Conservation (phyloP, 2,888 invertebrate genomes). For the Troglohyphantes excavatus region DNA sequence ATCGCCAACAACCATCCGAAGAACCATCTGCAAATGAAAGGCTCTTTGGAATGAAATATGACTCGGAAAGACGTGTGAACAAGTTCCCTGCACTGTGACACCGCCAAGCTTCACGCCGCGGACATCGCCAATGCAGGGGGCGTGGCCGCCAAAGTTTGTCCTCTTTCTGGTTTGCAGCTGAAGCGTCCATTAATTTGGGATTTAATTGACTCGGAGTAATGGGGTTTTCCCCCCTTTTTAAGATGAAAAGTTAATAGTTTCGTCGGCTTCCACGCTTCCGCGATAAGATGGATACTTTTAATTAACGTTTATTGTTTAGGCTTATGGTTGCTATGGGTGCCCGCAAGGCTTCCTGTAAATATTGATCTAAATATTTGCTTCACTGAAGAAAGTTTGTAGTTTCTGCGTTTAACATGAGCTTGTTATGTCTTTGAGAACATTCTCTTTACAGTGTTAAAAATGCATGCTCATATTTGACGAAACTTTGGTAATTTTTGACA, state of each 20-base stretch:
- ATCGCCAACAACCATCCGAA: not conserved
- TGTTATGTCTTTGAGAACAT: no score
- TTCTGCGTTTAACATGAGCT: no score
- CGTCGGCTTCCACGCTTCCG: conserved; percentile 24
- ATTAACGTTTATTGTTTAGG: conserved; percentile 19
- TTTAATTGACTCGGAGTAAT: conserved; percentile 67
- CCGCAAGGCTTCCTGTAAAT: not conserved
- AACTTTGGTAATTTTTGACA: no score
- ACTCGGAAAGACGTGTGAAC: conserved; percentile 10
- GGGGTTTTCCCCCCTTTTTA: conserved; percentile 6
- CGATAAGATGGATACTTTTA: conserved; percentile 33
- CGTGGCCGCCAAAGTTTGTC: conserved; percentile 26
- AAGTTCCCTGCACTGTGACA: not conserved
- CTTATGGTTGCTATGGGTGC: not conserved
- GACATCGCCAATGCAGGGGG: not conserved
- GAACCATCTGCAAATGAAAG: conserved; percentile 29
- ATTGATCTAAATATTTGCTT: not conserved
- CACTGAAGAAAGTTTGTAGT: not conserved
- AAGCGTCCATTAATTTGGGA: conserved; percentile 47
- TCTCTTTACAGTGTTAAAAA: no score
- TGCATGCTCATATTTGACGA: no score
- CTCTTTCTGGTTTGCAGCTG: conserved; percentile 43
- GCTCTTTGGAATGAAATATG: conserved; percentile 21
- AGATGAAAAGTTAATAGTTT: conserved; percentile 67
- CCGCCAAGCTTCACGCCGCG: not conserved